These are phyloP conservation scores for Micromussa lordhowensis DNA, from an alignment of 92 coral and sea anemone genomes.

Conservation along the genomic window DNA sequence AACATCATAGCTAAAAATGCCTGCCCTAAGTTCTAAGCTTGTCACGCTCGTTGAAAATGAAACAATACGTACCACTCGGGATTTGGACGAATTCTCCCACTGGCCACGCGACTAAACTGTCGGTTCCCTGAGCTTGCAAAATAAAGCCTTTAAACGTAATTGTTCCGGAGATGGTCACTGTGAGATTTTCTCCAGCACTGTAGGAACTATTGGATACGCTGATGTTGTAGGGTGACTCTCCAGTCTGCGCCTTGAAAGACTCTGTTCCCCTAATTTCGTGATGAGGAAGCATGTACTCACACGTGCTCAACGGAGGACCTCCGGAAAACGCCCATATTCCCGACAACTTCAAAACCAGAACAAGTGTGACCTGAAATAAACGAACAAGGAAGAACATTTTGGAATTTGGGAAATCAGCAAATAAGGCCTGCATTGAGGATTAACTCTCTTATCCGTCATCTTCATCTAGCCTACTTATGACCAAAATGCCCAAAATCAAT, in stretches of 20 bases:
- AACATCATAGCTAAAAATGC: no score
- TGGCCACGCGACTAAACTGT: constrained; percentile 59
- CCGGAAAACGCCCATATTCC: constrained; percentile 10
- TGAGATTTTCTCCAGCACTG: constrained; percentile 56
- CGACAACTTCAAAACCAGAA: constrained; percentile 4
- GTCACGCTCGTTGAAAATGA: no score
- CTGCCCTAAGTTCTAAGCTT: no score
- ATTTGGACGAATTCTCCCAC: constrained; percentile 56
- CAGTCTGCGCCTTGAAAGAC: constrained; percentile 2
- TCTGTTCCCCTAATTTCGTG: background rate
- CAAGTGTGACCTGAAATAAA: background rate
- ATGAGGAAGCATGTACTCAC: constrained; percentile 53
- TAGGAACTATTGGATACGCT: constrained; percentile 53
- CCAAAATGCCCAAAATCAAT: no score
- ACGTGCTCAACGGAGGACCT: constrained; percentile 61
- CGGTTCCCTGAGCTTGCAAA: constrained; percentile 51
- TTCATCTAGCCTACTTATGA: no score
- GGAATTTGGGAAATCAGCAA: background rate
- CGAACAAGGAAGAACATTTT: background rate
- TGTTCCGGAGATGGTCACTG: constrained; percentile 55
- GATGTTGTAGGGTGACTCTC: constrained; percentile 52
- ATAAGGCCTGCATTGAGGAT: no score
- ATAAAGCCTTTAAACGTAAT: constrained; percentile 59
- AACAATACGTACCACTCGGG: constrained; percentile 11
- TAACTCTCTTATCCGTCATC: no score